Base-by-base conservation (phyloP, 2,797 vertebrate genomes). In the Oryzias dopingdopingensis region DNA sequence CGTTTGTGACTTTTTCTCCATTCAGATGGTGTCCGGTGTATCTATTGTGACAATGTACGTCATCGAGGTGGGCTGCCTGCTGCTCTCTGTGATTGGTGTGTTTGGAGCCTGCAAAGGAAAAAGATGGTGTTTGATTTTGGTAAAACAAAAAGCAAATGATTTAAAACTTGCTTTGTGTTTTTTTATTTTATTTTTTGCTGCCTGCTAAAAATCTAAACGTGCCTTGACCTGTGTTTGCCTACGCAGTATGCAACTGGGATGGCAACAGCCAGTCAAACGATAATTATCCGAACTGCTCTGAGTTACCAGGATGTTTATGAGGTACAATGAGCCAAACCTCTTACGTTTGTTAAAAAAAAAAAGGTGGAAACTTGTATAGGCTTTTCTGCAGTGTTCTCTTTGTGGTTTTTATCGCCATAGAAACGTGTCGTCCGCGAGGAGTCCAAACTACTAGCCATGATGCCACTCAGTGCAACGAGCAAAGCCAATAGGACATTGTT, bases 71-170 rank as follows among this genome's bases (percentile, higher is more conserved):
- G 65, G 80, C 74, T 90, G 88, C 60, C 71, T 90, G 77, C 83
- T 90, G 77, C 82, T 90, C 6, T 90, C 88, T 0, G 74, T 87
- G 72, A 76, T 90, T 5, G 88, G 88, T 0, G 79, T 90, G 40
- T 72, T 87, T 4, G 88, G 86, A 61, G 88, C 88, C 58, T 85
- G 68, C 24, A 76, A 65, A 77, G 86, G 82, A 58, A 90, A 88
- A 64, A 82, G 83, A 77, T 90, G 88, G 86, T 90, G 88, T 64
- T 59, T 90, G 67, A 89, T 90, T 70, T 74, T 90, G 88, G 88
- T 90, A 85, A 82, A 62, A 49, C 77, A 80, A 49, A 54, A 44
- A n/a, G 23, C 17, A 26, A 49, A 6, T 2, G 17, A 5, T 24
- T 14, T 13, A 5, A n/a, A 47, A 15, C 61, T 2, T 50, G 18